Conservation (phyloP, 2,113 vertebrate species). For the Camelus bactrianus region DNA sequence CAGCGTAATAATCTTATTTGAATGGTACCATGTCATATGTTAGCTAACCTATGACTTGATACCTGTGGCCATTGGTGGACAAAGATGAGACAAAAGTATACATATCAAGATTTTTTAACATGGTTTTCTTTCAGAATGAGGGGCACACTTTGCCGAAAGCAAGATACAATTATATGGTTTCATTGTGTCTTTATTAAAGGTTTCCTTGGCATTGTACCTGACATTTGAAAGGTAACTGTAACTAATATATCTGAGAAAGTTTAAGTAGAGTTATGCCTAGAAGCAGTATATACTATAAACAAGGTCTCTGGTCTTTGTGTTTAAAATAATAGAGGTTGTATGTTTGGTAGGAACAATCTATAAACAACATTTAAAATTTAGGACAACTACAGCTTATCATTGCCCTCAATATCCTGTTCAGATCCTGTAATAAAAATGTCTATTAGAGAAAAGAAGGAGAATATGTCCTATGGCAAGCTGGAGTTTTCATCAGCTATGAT, state of each 20-base stretch:
- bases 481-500: background rate
- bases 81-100: background rate
- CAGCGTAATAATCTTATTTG: background rate
- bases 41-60: background rate
- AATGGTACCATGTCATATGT: background rate
- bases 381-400: background rate
- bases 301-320: background rate
- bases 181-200: conserved; percentile 11
- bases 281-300: background rate
- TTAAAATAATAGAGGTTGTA: conserved; percentile 17
- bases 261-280: conserved; percentile 28
- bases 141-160: background rate
- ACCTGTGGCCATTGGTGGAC: background rate
- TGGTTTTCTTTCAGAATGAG: conserved; percentile 15
- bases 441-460: background rate
- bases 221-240: background rate
- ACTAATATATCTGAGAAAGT: conserved; percentile 8
- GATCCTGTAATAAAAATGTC: background rate
- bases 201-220: conserved; percentile 14
- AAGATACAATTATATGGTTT: background rate
- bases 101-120: background rate
- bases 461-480: background rate
- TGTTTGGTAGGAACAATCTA: conserved; percentile 48
- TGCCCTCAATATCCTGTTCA: background rate
- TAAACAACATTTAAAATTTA: background rate